Percentiles rank a stretch among this genome's conserved stretches.
These are phyloP conservation scores for Metellina segmentata DNA, from an alignment of 2,888 invertebrate genomes.

Conservation along the genomic window DNA sequence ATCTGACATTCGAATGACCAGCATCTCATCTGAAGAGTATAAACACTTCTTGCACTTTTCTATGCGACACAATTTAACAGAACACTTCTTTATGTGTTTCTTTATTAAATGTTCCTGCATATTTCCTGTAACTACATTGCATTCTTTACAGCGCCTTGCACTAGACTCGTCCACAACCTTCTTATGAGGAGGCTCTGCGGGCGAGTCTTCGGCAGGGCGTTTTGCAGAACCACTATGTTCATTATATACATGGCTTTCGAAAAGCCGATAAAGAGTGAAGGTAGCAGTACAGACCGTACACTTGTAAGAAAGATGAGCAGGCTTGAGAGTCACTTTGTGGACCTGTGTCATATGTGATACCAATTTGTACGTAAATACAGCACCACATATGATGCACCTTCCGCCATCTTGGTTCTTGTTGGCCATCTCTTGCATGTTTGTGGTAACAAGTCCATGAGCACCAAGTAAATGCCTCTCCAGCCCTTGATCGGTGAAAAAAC, in stretches of 20 bases:
- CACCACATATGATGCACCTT: conserved; percentile 95
- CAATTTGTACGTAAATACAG: conserved; percentile 96
- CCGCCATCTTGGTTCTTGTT: conserved; percentile 97
- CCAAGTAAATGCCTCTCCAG: conserved; percentile 96
- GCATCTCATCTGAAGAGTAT: conserved; percentile 77
- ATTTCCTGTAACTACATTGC: conserved; percentile 71
- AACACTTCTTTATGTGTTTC: conserved; percentile 77
- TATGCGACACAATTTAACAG: conserved; percentile 78
- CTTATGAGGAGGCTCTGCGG: conserved; percentile 43
- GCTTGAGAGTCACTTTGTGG: conserved; percentile 94
- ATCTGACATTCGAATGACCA: conserved; percentile 77
- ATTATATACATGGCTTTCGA: conserved; percentile 95
- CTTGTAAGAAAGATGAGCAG: conserved; percentile 95
- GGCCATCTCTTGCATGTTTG: conserved; percentile 97
- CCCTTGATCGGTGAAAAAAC: conserved; percentile 98
- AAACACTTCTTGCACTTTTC: conserved; percentile 78
- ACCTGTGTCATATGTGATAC: conserved; percentile 94
- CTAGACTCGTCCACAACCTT: conserved; percentile 39
- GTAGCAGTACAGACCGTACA: conserved; percentile 97
- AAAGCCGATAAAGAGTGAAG: conserved; percentile 96
- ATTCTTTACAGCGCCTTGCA: conserved; percentile 73
- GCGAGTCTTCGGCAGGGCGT: conserved; percentile 67
- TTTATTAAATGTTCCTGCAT: conserved; percentile 76
- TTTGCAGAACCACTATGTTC: conserved; percentile 89
- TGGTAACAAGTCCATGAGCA: conserved; percentile 95